Evolutionary conservation across 1,140 invertebrate species (phyloP), one percentile per base, ranked within the genome.

Genomic region (Limonius californicus): DNA sequence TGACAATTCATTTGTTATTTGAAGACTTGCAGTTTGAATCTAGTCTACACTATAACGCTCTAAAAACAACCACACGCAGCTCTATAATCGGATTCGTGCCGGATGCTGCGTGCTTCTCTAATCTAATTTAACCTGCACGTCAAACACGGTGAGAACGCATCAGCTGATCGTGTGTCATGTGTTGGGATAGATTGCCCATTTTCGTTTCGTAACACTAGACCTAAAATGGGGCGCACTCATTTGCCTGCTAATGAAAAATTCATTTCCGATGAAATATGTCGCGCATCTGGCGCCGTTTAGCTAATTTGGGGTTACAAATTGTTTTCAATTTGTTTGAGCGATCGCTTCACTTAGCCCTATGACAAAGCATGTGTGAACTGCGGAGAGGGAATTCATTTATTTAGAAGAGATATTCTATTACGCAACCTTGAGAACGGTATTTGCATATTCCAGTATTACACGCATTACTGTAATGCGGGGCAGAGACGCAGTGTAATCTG

Each of bases 161-260:
- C 35, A 39, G 35, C 35, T 39, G 35, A 39, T 39, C 35, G n/a
- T 39, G 35, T 39, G 35, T 39, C 35, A 39, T 39, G 35, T 39
- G 35, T n/a, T 2, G 7, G 8, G 11, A 39, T 39, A n/a, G 35
- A 39, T 39, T 39, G 35, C 35, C 35, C 11, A 39, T 39, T 39
- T 39, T 39, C 35, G n/a, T 14, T 39, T 39, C 2, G 35, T 39
- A 39, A 39, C n/a, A 39, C n/a, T 39, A 39, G n/a, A 39, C 11
- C n/a, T 2, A 39, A 39, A 39, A 39, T 39, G 11, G 35, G 35
- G n/a, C 2, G 8, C n/a, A 39, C 35, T 39, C 11, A 39, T 39
- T 39, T 39, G 35, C n/a, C n/a, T 39, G 35, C 35, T 39, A 39
- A 39, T 39, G 35, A 39, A 39, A 39, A 39, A 39, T 39, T 39